A percentile compares a stretch with the other conserved stretches of the same genome.
Conservation (phyloP, 2,888 invertebrate species). For the Dicroscelio sp. region DNA sequence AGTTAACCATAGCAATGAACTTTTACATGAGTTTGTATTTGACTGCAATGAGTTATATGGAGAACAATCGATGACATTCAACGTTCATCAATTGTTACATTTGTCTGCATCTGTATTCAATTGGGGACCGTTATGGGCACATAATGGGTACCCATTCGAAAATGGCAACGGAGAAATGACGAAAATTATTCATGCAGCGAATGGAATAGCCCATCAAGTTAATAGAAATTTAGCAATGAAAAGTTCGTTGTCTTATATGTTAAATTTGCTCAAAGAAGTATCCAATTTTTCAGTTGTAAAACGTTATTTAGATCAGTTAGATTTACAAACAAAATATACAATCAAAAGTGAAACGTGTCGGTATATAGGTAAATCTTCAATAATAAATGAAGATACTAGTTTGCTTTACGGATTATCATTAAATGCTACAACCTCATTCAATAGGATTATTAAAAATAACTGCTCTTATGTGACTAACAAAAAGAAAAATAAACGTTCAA, state of each 20-base stretch:
- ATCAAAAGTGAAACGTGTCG: not conserved
- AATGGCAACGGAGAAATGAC: constrained; percentile 13
- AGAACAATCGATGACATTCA: constrained; percentile 25
- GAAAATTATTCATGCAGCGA: constrained; percentile 33
- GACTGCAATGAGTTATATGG: constrained; percentile 1
- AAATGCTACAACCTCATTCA: not conserved
- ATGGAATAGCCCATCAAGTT: constrained; percentile 26
- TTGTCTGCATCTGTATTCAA: not conserved
- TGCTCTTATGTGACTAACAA: not conserved
- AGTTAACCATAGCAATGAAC: not conserved
- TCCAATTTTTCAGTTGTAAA: not conserved
- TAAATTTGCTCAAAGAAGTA: not conserved
- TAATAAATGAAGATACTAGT: not conserved
- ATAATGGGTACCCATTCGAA: constrained; percentile 39
- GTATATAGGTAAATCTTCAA: not conserved
- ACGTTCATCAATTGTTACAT: constrained; percentile 44
- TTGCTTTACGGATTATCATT: not conserved
- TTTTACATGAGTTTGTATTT: constrained; percentile 21
- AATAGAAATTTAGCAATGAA: not conserved
- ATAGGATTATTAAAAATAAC: not conserved
- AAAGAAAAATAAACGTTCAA: not conserved
- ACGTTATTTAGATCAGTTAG: not conserved
- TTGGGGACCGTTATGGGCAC: constrained; percentile 34
- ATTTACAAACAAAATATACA: not conserved
- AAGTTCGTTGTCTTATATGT: not conserved